Evolutionary conservation across 1,140 invertebrate genomes (phyloP).

Genomic region (Samia ricini): DNA sequence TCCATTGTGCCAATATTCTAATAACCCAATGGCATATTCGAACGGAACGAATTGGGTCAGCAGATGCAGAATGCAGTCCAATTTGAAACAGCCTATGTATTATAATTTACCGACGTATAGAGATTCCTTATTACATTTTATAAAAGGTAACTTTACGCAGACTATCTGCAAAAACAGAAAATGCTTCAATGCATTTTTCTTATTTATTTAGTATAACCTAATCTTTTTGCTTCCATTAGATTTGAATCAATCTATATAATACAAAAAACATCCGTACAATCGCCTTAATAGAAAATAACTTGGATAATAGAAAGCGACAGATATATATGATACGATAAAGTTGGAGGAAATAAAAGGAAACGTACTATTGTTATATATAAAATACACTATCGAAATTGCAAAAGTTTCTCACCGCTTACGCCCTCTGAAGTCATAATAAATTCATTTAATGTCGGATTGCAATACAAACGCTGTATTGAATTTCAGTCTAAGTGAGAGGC

Average conservation of each 20-base stretch:
- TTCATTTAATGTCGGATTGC: conserved; percentile 54
- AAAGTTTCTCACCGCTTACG: conserved; percentile 42
- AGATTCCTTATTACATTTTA: too few species aligned
- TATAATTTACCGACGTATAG: too few species aligned
- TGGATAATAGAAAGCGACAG: not conserved
- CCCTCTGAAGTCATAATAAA: conserved; percentile 50
- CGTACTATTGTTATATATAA: conserved; percentile 3
- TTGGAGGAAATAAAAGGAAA: not conserved
- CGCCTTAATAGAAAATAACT: not conserved
- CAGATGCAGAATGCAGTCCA: too few species aligned
- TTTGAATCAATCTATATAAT: not conserved
- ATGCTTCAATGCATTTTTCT: too few species aligned
- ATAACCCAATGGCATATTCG: too few species aligned
- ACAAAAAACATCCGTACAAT: not conserved
- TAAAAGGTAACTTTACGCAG: too few species aligned
- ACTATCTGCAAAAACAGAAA: too few species aligned
- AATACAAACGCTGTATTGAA: conserved; percentile 12
- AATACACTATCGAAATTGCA: conserved; percentile 44
- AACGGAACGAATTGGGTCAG: too few species aligned
- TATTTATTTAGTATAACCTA: too few species aligned
- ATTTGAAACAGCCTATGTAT: too few species aligned
- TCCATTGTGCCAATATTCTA: too few species aligned
- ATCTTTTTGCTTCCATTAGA: not conserved
- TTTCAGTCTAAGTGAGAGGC: conserved; percentile 7
- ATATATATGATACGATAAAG: not conserved